Evolutionary conservation across 2,888 invertebrate genomes (phyloP).

Genomic region (Drosophila algonquin): DNA sequence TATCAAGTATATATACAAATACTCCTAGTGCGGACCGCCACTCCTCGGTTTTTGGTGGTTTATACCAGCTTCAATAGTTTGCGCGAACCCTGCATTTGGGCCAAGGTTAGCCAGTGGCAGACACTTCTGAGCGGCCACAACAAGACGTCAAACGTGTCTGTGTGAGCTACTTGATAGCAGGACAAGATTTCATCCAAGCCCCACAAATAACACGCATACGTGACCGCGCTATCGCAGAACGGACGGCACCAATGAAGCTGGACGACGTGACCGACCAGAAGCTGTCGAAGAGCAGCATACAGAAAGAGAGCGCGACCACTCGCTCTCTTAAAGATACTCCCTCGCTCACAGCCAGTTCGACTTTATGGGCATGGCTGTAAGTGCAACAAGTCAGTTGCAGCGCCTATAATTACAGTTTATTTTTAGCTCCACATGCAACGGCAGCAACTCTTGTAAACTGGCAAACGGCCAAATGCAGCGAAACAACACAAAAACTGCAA

Average conservation of each 20-base stretch:
- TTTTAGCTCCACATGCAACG: conserved; percentile 37
- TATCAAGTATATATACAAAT: too few species aligned
- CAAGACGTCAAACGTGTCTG: conserved; percentile 56
- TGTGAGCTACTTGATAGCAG: conserved; percentile 52
- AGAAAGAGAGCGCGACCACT: conserved; percentile 6
- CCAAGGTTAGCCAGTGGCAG: conserved; percentile 60
- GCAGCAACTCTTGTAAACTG: conserved; percentile 24
- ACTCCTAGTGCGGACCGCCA: too few species aligned
- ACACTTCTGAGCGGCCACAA: conserved; percentile 26
- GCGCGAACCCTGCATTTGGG: conserved; percentile 52
- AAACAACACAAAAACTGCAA: conserved; percentile 59
- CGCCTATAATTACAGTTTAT: conserved; percentile 50
- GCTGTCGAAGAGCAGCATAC: conserved; percentile 35
- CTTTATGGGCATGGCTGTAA: conserved; percentile 53
- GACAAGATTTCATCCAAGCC: conserved; percentile 60
- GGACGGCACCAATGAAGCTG: conserved; percentile 43
- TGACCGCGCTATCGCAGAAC: conserved; percentile 60
- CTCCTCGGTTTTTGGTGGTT: conserved; percentile 3
- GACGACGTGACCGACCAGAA: conserved; percentile 72
- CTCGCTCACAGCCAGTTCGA: conserved; percentile 30
- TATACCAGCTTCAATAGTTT: conserved; percentile 8
- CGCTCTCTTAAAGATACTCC: conserved; percentile 45
- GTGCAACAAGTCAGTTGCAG: conserved; percentile 66
- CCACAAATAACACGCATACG: conserved; percentile 66
- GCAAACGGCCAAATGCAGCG: conserved; percentile 49